A percentile compares a stretch with the other conserved stretches of the same genome.
Evolutionary conservation across 2,113 vertebrate genomes (phyloP).

Genomic region (Aphyosemion australe): DNA sequence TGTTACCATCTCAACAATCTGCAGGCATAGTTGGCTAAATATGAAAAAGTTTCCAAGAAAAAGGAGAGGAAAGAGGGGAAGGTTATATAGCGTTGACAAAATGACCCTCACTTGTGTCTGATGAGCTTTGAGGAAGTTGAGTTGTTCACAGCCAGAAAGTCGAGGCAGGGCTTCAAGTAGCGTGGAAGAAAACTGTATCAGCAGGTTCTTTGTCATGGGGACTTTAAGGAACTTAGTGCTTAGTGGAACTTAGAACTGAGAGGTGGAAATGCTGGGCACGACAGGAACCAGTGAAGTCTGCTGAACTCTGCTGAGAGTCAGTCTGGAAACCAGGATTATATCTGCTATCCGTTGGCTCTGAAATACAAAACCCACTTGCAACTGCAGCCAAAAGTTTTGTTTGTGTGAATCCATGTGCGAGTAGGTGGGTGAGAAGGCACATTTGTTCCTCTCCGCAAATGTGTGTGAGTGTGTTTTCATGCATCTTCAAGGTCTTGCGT

Average conservation of each 20-base stretch:
- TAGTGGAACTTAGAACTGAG: constrained; percentile 64
- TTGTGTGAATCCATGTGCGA: constrained; percentile 44
- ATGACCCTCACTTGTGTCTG: constrained; percentile 28
- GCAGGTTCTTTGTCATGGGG: constrained; percentile 70
- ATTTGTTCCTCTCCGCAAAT: constrained; percentile 26
- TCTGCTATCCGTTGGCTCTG: constrained; percentile 61
- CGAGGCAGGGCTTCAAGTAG: constrained; percentile 41
- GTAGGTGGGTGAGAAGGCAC: constrained; percentile 46
- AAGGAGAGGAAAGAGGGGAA: constrained; percentile 14
- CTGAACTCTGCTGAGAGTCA: constrained; percentile 74
- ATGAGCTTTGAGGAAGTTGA: constrained; percentile 39
- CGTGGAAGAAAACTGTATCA: constrained; percentile 45
- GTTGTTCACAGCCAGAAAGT: constrained; percentile 39
- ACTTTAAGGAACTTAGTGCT: constrained; percentile 69
- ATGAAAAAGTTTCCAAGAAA: constrained; percentile 38
- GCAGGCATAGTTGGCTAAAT: constrained; percentile 41
- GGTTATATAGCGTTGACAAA: constrained; percentile 28
- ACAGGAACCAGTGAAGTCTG: constrained; percentile 67
- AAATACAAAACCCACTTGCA: constrained; percentile 66
- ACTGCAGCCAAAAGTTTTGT: constrained; percentile 64
- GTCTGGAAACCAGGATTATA: constrained; percentile 66
- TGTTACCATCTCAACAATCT: constrained; percentile 57
- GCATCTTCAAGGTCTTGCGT: constrained; percentile 39
- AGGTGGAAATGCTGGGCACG: constrained; percentile 70
- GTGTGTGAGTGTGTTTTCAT: constrained; percentile 16